A percentile compares a stretch with the other conserved stretches of the same genome.
Conservation (phyloP, 2,888 invertebrate genomes). For the Euphydryas editha region DNA sequence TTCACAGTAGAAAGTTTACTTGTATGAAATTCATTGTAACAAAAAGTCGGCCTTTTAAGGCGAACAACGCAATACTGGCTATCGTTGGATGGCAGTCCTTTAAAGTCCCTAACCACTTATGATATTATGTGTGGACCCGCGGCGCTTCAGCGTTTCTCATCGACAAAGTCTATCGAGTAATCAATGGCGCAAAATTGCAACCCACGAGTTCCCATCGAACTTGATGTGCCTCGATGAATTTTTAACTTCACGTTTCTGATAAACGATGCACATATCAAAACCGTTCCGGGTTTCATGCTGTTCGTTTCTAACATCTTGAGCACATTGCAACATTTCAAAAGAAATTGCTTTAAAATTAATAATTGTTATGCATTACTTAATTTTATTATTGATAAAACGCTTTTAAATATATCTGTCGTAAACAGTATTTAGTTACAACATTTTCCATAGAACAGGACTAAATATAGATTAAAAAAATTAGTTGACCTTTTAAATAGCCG, state of each 20-base stretch:
- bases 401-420: not conserved
- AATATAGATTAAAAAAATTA: not conserved
- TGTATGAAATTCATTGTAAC: slow-evolving; percentile 56
- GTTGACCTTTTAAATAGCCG: slow-evolving; percentile 52
- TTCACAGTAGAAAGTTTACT: slow-evolving; percentile 62
- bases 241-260: slow-evolving; percentile 41
- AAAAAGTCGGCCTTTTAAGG: slow-evolving; percentile 73
- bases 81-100: slow-evolving; percentile 66
- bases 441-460: slow-evolving; percentile 22
- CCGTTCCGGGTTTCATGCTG: slow-evolving; percentile 34
- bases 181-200: slow-evolving; percentile 57
- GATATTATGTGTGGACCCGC: slow-evolving; percentile 69
- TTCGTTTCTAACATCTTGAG: not conserved
- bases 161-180: slow-evolving; percentile 51
- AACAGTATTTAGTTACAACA: slow-evolving; percentile 17
- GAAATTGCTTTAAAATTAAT: slow-evolving; percentile 1
- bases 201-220: slow-evolving; percentile 41
- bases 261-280: slow-evolving; percentile 16
- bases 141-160: slow-evolving; percentile 69
- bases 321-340: not conserved
- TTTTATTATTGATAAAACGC: not conserved
- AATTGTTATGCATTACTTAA: slow-evolving; percentile 20
- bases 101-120: slow-evolving; percentile 72
- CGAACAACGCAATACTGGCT: slow-evolving; percentile 62
- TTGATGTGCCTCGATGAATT: slow-evolving; percentile 39